phyloP scores from a whole-genome alignment of 92 coral and sea anemone species.

The Heliopora coerulea region DNA sequence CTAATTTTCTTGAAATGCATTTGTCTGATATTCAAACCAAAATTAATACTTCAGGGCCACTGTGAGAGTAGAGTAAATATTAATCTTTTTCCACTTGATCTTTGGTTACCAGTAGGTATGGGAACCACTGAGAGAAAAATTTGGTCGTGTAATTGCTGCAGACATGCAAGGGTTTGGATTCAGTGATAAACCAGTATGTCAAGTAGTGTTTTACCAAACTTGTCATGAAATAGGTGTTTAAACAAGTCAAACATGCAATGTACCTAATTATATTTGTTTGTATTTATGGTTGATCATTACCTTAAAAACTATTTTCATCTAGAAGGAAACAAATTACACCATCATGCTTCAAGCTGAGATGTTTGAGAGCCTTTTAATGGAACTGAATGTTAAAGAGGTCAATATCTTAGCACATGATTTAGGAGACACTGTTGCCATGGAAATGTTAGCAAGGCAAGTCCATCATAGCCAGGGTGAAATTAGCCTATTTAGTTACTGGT shows the following conservation, averaged over 20 bases:
- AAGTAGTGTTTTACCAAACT: background rate
- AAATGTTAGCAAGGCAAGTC: conserved; percentile 84
- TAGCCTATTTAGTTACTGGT: too few relatives aligned
- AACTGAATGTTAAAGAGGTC: conserved; percentile 59
- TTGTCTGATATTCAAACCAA: too few relatives aligned
- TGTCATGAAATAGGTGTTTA: too few relatives aligned
- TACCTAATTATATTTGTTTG: background rate
- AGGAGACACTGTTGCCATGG: conserved; percentile 94
- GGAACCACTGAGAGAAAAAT: conserved; percentile 67
- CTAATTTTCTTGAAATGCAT: too few relatives aligned
- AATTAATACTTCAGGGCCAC: too few relatives aligned
- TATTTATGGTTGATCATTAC: too few relatives aligned
- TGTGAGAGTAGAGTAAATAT: too few relatives aligned
- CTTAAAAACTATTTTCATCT: too few relatives aligned
- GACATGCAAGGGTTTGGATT: conserved; percentile 96
- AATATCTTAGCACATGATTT: conserved; percentile 88
- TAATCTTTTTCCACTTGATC: too few relatives aligned
- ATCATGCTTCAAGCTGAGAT: conserved; percentile 83
- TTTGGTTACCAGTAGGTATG: conserved; percentile 57
- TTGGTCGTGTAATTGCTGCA: conserved; percentile 85
- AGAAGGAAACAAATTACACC: conserved; percentile 68
- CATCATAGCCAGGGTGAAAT: too few relatives aligned
- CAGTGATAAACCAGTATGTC: conserved; percentile 99
- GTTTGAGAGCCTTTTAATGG: conserved; percentile 64
- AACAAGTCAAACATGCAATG: background rate